Base-by-base conservation (phyloP, 2,113 vertebrate species). In the Asarcornis scutulata region DNA sequence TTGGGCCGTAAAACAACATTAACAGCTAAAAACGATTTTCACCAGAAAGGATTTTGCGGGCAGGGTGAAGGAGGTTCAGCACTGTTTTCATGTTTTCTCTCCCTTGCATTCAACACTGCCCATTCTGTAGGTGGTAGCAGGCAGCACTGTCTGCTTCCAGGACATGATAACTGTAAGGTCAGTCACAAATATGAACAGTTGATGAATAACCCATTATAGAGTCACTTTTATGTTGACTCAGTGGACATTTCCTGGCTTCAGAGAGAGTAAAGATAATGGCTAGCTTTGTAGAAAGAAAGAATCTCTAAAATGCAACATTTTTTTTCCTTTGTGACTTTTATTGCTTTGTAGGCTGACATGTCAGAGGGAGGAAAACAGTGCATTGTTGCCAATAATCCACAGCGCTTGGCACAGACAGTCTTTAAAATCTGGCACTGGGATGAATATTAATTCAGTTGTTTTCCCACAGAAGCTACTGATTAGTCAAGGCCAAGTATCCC, bases 391-490 rank as follows among this genome's bases (percentile, higher is more conserved):
- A 82, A n/a, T 79, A 89, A 67, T 97, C 96, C 95, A 85, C 83
- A 71, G 90, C 3, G 20, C 91, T 97, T 97, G 97, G 97, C 96
- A 97, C 95, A 75, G 87, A 71, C n/a, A 0, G 55, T 60, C 96
- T 85, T 77, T 87, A 93, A 96, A 95, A 93, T 93, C 91, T 92
- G 96, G 97, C 95, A 88, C 88, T 1, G 0, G 87, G 90, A 77
- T 93, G 86, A 89, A 89, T 85, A 95, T 94, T 95, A 93, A 97
- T 95, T 95, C 91, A 64, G 91, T 97, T 96, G 95, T 97, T 98
- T 98, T 98, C 98, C 97, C 98, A 98, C 97, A 97, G 96, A 98
- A 97, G 97, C 94, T 95, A 82, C 94, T 94, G 93, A 95, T 96
- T 92, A 86, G 77, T 96, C 88, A 68, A 94, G 91, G 96, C 93